These are phyloP conservation scores for Gisinianus flammeolus DNA, from an alignment of 2,888 invertebrate genomes.

Conservation along the genomic window DNA sequence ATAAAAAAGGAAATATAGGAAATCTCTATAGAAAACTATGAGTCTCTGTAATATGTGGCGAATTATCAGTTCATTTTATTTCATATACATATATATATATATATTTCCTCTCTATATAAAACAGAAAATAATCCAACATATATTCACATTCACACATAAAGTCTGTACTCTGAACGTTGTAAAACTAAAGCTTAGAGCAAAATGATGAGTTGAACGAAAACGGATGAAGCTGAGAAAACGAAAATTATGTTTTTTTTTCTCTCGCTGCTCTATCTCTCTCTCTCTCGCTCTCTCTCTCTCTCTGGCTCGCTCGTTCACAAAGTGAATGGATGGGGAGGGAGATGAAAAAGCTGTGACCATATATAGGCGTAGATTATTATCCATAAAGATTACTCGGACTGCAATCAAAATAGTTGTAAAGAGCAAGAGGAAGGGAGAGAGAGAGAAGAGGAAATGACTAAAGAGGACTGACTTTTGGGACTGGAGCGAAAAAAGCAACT, in stretches of 20 bases:
- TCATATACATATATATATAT: background rate
- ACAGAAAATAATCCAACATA: background rate
- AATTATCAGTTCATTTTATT: constrained; percentile 3
- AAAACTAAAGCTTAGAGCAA: background rate
- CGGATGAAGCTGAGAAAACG: background rate
- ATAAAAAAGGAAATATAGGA: background rate
- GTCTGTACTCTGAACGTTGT: too few species aligned
- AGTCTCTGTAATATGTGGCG: constrained; percentile 2
- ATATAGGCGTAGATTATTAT: constrained; percentile 10
- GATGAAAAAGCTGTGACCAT: background rate
- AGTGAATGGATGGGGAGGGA: background rate
- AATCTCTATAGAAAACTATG: background rate
- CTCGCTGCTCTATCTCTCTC: too few species aligned
- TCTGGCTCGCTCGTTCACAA: background rate
- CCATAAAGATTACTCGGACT: constrained; percentile 9
- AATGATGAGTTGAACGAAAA: background rate
- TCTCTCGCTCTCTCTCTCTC: background rate
- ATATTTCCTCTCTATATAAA: background rate
- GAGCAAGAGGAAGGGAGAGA: background rate
- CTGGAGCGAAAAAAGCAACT: background rate
- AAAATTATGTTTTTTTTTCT: background rate
- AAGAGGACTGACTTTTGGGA: background rate
- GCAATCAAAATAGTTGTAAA: constrained; percentile 20
- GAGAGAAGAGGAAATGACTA: background rate
- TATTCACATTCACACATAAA: background rate